Evolutionary conservation across 1,140 invertebrate species (phyloP).

Genomic region (Temnothorax nylanderi): DNA sequence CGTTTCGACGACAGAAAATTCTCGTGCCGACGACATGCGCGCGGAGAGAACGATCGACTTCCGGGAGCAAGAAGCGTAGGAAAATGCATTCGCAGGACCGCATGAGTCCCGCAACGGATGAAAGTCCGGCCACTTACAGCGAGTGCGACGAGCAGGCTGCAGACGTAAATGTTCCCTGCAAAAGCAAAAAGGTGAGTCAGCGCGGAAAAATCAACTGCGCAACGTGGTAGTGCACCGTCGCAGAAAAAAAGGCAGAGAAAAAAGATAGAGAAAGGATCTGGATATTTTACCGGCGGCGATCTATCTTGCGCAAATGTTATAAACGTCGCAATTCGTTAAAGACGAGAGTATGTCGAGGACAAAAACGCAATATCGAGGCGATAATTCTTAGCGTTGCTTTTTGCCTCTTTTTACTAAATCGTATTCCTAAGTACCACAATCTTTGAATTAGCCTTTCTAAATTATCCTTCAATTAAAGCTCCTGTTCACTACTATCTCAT

Average conservation of each 20-base stretch:
- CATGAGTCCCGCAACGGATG: background rate
- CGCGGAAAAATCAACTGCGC: slow-evolving; percentile 17
- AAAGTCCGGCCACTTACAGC: slow-evolving; percentile 69
- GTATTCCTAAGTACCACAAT: background rate
- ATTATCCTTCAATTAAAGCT: background rate
- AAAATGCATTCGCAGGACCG: slow-evolving; percentile 36
- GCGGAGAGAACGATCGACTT: slow-evolving; percentile 53
- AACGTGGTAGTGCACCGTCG: background rate
- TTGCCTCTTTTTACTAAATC: slow-evolving; percentile 3
- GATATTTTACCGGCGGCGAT: background rate
- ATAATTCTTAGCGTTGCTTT: background rate
- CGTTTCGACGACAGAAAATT: background rate
- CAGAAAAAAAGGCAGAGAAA: slow-evolving; percentile 7
- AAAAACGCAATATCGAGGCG: background rate
- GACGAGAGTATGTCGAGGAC: background rate
- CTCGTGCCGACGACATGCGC: slow-evolving; percentile 15
- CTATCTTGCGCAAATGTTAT: slow-evolving; percentile 42
- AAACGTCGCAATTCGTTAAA: slow-evolving; percentile 34
- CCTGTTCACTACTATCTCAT: too few species aligned
- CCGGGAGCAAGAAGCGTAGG: slow-evolving; percentile 36
- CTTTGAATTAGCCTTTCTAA: background rate
- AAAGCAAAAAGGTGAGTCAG: slow-evolving; percentile 35
- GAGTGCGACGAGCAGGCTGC: slow-evolving; percentile 63
- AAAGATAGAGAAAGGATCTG: slow-evolving; percentile 39
- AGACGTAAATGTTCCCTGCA: slow-evolving; percentile 69